Percentiles rank a stretch among this genome's conserved stretches.
phyloP scores from a whole-genome alignment of 2,113 vertebrate genomes.

The Triplophysa siluroides region DNA sequence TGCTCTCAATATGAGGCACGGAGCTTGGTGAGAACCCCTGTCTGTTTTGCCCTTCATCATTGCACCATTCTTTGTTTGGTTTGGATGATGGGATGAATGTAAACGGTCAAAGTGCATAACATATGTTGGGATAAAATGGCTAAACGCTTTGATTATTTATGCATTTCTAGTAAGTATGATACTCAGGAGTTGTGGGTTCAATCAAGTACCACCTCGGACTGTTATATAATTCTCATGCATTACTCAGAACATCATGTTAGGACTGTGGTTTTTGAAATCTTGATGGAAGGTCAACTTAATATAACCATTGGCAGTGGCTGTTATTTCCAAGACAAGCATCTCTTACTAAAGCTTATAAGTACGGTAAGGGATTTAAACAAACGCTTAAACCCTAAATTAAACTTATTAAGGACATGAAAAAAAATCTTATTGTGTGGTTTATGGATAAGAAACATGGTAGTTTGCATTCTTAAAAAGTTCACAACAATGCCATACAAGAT shows the following conservation, averaged over 20 bases:
- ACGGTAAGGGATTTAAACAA: neutral
- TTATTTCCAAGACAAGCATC: neutral
- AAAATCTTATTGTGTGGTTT: no score
- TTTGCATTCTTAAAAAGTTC: no score
- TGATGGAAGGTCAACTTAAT: neutral
- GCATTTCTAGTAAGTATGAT: neutral
- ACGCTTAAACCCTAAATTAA: neutral
- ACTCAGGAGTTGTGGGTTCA: neutral
- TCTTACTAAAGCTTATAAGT: neutral
- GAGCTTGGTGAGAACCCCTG: neutral
- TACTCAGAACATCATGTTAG: neutral
- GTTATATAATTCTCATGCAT: slow-evolving; percentile 1
- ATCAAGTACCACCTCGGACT: slow-evolving; percentile 1
- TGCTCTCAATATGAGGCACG: slow-evolving; percentile 44
- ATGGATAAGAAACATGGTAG: no score
- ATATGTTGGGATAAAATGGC: slow-evolving; percentile 3
- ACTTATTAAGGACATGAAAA: no score
- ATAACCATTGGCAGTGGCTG: neutral
- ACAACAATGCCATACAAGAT: no score
- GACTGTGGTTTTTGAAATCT: neutral
- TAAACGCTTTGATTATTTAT: neutral
- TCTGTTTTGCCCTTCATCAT: slow-evolving; percentile 8
- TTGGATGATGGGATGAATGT: slow-evolving; percentile 2
- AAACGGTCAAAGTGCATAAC: neutral
- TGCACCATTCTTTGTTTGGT: slow-evolving; percentile 24